Conservation (phyloP, 2,888 invertebrate species). For the Camponotus fellah region DNA sequence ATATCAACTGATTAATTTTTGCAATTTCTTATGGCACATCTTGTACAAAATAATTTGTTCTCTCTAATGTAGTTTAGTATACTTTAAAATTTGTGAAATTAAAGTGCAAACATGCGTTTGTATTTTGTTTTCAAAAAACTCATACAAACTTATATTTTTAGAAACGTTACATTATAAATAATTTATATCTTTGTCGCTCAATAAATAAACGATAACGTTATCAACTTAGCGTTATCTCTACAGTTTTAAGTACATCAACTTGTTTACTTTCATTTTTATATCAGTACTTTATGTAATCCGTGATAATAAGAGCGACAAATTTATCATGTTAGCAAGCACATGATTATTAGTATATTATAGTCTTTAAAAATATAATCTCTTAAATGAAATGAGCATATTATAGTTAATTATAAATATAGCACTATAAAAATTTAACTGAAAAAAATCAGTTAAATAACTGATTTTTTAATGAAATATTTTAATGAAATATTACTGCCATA, state of each 20-base stretch:
- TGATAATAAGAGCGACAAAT: constrained; percentile 35
- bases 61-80: neutral
- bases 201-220: constrained; percentile 37
- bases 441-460: neutral
- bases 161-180: neutral
- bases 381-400: neutral
- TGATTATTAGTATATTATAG: neutral
- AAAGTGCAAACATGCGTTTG: neutral
- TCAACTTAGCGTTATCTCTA: constrained; percentile 21
- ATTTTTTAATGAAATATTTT: no score
- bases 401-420: neutral
- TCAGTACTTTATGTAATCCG: constrained; percentile 10
- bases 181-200: neutral
- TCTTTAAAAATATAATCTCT: neutral
- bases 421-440: neutral
- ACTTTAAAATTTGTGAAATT: neutral
- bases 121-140: neutral
- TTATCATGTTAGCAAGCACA: neutral
- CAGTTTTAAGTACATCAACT: neutral
- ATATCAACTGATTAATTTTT: neutral
- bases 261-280: constrained; percentile 26
- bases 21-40: neutral
- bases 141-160: neutral
- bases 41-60: neutral
- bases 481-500: neutral